A percentile compares a stretch with the other conserved stretches of the same genome.
These are phyloP conservation scores for Stegostoma tigrinum DNA, from an alignment of 2,113 vertebrate genomes.

Conservation along the genomic window DNA sequence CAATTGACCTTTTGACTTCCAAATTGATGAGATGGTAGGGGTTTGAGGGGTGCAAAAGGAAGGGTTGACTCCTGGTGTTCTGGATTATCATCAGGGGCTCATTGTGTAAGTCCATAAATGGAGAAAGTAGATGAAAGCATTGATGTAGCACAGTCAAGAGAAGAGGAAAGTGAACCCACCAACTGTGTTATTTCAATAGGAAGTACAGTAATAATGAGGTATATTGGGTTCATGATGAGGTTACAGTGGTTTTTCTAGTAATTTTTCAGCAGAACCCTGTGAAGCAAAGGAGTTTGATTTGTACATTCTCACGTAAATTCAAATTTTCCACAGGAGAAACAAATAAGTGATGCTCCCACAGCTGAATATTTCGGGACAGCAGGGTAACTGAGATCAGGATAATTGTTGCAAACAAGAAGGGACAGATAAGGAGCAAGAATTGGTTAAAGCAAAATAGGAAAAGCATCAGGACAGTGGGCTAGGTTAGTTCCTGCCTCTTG, in stretches of 20 bases:
- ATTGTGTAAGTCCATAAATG: neutral
- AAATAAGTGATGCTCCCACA: neutral
- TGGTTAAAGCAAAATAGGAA: neutral
- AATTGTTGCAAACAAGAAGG: neutral
- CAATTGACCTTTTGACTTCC: too few relatives aligned
- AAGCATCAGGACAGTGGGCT: neutral
- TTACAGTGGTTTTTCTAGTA: slow-evolving; percentile 10
- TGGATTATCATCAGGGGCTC: neutral
- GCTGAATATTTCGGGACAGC: neutral
- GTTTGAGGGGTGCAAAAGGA: neutral
- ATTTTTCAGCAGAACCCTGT: neutral
- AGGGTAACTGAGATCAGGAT: neutral
- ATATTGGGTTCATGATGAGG: slow-evolving; percentile 10
- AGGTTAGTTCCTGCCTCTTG: neutral
- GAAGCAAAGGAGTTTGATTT: neutral
- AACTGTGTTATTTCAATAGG: slow-evolving; percentile 7
- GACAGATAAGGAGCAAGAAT: neutral
- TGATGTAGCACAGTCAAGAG: neutral
- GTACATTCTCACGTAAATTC: neutral
- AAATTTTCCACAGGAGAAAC: neutral
- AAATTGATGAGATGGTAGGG: too few relatives aligned
- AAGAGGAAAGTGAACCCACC: neutral
- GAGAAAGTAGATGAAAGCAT: neutral
- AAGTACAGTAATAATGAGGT: slow-evolving; percentile 9
- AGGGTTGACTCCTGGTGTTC: neutral